Conservation (phyloP, 2,888 invertebrate species). For the Chydorus sphaericus region DNA sequence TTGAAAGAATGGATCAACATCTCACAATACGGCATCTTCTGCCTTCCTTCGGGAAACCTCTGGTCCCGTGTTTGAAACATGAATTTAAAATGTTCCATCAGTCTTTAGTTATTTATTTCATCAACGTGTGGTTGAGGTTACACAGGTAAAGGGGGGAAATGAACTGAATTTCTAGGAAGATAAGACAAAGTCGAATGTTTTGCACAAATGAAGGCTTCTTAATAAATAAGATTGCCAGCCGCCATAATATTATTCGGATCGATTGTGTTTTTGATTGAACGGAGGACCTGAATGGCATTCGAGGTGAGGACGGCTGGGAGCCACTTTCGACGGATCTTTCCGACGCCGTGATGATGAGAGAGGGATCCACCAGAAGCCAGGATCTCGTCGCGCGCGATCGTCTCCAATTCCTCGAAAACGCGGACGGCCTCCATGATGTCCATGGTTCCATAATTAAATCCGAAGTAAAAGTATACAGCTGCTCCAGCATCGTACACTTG, state of each 20-base stretch:
- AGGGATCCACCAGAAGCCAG: conserved; percentile 78
- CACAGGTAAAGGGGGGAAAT: not conserved
- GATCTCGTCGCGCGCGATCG: conserved; percentile 78
- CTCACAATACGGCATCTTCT: too few relatives aligned
- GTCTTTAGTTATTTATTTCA: too few relatives aligned
- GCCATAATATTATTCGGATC: conserved; percentile 94
- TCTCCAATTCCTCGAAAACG: conserved; percentile 75
- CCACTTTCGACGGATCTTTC: conserved; percentile 79
- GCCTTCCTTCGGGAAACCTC: too few relatives aligned
- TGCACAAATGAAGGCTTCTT: not conserved
- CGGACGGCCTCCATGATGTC: conserved; percentile 47
- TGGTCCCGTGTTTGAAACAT: too few relatives aligned
- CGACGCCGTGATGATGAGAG: conserved; percentile 94
- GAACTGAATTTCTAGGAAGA: too few relatives aligned
- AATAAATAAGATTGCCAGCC: conserved; percentile 53
- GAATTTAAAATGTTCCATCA: too few relatives aligned
- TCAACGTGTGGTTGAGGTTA: too few relatives aligned
- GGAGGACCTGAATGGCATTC: conserved; percentile 64
- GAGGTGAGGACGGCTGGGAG: conserved; percentile 53
- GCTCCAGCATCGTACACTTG: conserved; percentile 96
- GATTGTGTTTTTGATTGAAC: conserved; percentile 67
- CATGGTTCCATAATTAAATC: conserved; percentile 44
- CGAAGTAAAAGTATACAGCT: conserved; percentile 90
- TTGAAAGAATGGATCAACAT: too few relatives aligned
- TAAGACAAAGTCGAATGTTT: too few relatives aligned